Percentiles rank a stretch among this genome's conserved stretches.
These are phyloP conservation scores for Nothoprocta pentlandii DNA, from an alignment of 2,113 vertebrate species.

Conservation along the genomic window DNA sequence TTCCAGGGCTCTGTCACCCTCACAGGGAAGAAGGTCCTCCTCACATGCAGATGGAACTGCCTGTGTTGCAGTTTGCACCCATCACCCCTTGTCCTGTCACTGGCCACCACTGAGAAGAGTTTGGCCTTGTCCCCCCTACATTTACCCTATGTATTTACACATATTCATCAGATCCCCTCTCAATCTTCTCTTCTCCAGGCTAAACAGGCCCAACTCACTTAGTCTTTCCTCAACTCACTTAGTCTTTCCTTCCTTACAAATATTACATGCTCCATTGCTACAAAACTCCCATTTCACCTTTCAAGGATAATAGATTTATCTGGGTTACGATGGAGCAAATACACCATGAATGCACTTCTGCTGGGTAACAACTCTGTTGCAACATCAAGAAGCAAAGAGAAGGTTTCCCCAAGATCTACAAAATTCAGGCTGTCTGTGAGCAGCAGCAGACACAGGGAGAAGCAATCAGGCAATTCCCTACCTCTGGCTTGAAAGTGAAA, in stretches of 20 bases:
- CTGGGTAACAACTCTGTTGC: not conserved
- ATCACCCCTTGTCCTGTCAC: too few species aligned
- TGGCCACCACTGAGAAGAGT: too few species aligned
- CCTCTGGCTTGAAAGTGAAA: conserved; percentile 89
- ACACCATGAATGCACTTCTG: not conserved
- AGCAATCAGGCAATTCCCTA: conserved; percentile 47
- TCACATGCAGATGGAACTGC: too few species aligned
- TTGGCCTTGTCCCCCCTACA: too few species aligned
- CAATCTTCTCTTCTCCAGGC: too few species aligned
- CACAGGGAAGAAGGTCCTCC: too few species aligned
- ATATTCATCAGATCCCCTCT: too few species aligned
- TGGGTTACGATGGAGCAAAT: not conserved
- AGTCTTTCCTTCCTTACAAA: not conserved
- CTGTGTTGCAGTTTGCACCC: too few species aligned
- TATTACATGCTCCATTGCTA: not conserved
- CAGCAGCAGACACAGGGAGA: not conserved
- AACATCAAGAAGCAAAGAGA: not conserved
- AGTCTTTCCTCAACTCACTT: too few species aligned
- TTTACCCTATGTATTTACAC: too few species aligned
- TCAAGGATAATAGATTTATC: not conserved
- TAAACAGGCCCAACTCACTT: too few species aligned
- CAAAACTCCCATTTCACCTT: not conserved
- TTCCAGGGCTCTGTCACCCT: too few species aligned
- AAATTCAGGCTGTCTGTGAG: not conserved
- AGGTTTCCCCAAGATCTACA: not conserved